Percentiles rank a stretch among this genome's conserved stretches.
phyloP scores from a whole-genome alignment of 2,888 invertebrate species.

The Diarsia rubi region DNA sequence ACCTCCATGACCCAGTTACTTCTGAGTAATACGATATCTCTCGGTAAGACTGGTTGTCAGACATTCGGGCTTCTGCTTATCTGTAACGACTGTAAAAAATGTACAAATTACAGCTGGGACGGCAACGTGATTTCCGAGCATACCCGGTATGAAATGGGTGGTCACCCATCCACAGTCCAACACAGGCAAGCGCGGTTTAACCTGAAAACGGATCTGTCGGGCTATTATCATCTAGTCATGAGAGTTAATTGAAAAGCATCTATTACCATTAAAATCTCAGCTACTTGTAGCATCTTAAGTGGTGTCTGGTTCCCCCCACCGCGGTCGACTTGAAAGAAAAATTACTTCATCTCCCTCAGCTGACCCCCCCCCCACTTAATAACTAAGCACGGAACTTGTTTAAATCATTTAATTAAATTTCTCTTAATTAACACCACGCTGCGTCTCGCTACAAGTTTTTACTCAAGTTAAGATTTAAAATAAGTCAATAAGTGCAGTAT shows the following conservation, averaged over 20 bases:
- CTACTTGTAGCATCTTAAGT: constrained; percentile 21
- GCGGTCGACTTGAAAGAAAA: constrained; percentile 37
- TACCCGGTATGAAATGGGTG: too few species aligned
- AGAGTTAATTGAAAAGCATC: constrained; percentile 12
- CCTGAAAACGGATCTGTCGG: too few species aligned
- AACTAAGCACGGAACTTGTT: constrained; percentile 47
- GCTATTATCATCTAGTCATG: too few species aligned
- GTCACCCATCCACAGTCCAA: too few species aligned
- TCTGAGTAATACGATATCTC: too few species aligned
- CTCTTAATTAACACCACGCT: constrained; percentile 45
- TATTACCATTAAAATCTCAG: background rate
- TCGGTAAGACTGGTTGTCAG: too few species aligned
- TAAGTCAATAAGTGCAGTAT: constrained; percentile 17
- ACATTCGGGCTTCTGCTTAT: too few species aligned
- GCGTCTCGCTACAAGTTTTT: constrained; percentile 28
- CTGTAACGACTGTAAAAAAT: too few species aligned
- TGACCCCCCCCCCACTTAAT: constrained; percentile 49
- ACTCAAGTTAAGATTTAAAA: constrained; percentile 26
- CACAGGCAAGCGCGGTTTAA: too few species aligned
- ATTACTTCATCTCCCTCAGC: constrained; percentile 48
- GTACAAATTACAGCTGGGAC: too few species aligned
- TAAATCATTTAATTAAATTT: constrained; percentile 57
- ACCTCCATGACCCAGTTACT: too few species aligned
- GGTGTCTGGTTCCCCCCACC: constrained; percentile 10
- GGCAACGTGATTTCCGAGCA: too few species aligned